Percentiles rank a stretch among this genome's conserved stretches.
These are phyloP conservation scores for Puntigrus tetrazona DNA, from an alignment of 2,113 vertebrate genomes.

Conservation along the genomic window DNA sequence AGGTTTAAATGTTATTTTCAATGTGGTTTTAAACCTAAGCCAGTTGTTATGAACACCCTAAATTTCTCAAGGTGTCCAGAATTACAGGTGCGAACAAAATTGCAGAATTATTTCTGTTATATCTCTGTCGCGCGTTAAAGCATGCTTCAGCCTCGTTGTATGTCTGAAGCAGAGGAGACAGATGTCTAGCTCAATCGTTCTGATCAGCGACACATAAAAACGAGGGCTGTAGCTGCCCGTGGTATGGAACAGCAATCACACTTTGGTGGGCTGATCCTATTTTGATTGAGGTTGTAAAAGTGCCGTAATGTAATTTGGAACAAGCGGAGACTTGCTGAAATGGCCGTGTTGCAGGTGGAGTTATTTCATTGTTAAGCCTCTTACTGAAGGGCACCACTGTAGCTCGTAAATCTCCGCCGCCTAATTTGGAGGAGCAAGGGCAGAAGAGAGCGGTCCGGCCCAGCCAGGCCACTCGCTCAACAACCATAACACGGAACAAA, in stretches of 20 bases:
- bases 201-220: slow-evolving; percentile 39
- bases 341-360: slow-evolving; percentile 47
- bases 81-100: neutral
- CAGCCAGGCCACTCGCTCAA: slow-evolving; percentile 39
- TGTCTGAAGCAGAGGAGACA: slow-evolving; percentile 23
- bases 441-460: slow-evolving; percentile 46
- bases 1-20: neutral
- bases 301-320: slow-evolving; percentile 56
- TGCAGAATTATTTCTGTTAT: neutral
- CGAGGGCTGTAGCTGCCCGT: slow-evolving; percentile 32
- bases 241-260: slow-evolving; percentile 52
- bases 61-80: slow-evolving; percentile 2
- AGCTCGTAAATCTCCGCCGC: slow-evolving; percentile 53
- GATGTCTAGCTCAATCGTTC: slow-evolving; percentile 43
- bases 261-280: slow-evolving; percentile 49
- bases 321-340: slow-evolving; percentile 52
- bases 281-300: slow-evolving; percentile 54
- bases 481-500: slow-evolving; percentile 44
- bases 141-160: slow-evolving; percentile 31
- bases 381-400: slow-evolving; percentile 52
- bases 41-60: neutral
- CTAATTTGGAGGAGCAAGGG: slow-evolving; percentile 56
- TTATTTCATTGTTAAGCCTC: slow-evolving; percentile 50
- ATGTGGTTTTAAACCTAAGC: neutral
- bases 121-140: slow-evolving; percentile 24